Base-by-base conservation (phyloP, 1,140 invertebrate genomes). In the Teleogryllus occipitalis region DNA sequence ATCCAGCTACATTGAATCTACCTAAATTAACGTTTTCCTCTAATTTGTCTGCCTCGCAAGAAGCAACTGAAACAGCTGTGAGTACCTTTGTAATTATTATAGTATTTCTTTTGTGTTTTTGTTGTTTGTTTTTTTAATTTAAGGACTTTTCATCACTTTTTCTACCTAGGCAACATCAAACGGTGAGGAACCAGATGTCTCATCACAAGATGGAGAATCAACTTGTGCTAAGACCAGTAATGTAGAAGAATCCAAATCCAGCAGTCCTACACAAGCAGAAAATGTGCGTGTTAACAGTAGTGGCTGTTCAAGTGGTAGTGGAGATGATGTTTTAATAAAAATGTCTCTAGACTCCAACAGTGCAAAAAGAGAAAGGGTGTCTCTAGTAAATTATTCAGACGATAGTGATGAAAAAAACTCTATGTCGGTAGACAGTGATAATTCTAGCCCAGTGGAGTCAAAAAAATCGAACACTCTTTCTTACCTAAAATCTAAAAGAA, bases 21-120 rank as follows among this genome's bases (percentile, higher is more conserved):
- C 88, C 88, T 12, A 82, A 80, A 12, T 82, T 89, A 12, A 82
- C 83, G 79, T 88, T 88, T 81, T 54, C 76, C 27, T 39, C 27
- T 39, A 39, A 39, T 39, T 39, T 39, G 27, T 39, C 27, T 39
- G 27, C 27, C 27, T 39, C 27, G 5, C 27, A 39, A 39, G 27
- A 39, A 39, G 27, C 27, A 39, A 39, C 27, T 39, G 27, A 39
- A 39, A 39, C 27, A 39, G 5, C 27, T 39, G 27, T 39, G 27
- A 39, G 27, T 39, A 39, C 27, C 27, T 39, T 39, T 39, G 27
- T 39, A 39, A 39, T 39, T 39, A 39, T 1, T 39, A 5, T 39
- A 39, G 27, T 39, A 2, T 39, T 39, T 39, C 27, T 39, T n/a
- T n/a, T n/a, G n/a, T n/a, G n/a, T n/a, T n/a, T n/a, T n/a, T n/a